Percentiles rank a stretch among this genome's conserved stretches.
These are phyloP conservation scores for Lasaia peninsularis DNA, from an alignment of 1,140 invertebrate genomes.

Conservation along the genomic window DNA sequence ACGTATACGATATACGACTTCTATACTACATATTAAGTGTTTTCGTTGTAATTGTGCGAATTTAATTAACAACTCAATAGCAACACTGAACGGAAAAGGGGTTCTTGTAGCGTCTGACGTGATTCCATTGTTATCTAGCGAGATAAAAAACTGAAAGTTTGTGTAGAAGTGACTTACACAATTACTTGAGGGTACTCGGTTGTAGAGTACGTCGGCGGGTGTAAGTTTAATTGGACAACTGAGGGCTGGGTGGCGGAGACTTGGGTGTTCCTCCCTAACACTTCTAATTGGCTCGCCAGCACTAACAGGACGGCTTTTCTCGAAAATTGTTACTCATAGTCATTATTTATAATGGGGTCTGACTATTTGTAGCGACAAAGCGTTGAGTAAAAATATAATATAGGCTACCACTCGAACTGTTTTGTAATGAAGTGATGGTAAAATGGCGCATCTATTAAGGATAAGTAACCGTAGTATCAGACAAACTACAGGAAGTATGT, in stretches of 20 bases:
- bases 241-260: slow-evolving; percentile 35
- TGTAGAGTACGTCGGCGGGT: slow-evolving; percentile 42
- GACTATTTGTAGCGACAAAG: slow-evolving; percentile 30
- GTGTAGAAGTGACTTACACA: slow-evolving; percentile 70
- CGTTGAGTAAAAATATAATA: slow-evolving; percentile 24
- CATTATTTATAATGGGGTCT: slow-evolving; percentile 56
- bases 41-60: slow-evolving; percentile 43
- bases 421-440: neutral
- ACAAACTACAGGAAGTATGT: too few relatives aligned
- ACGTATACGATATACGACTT: slow-evolving; percentile 22
- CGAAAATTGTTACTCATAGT: slow-evolving; percentile 62
- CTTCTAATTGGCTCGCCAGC: slow-evolving; percentile 68
- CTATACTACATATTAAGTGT: slow-evolving; percentile 24
- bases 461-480: too few relatives aligned
- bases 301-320: slow-evolving; percentile 62
- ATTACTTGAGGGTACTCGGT: slow-evolving; percentile 56
- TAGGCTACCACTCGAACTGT: neutral
- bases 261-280: slow-evolving; percentile 50
- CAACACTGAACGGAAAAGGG: slow-evolving; percentile 50
- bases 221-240: slow-evolving; percentile 67
- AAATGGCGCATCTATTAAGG: too few relatives aligned
- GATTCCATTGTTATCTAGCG: slow-evolving; percentile 63
- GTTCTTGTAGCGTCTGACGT: slow-evolving; percentile 64
- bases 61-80: slow-evolving; percentile 75
- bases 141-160: slow-evolving; percentile 60